These are phyloP conservation scores for Ctenochaetus hawaiiensis DNA, from an alignment of 2,797 vertebrate genomes.

Conservation along the genomic window DNA sequence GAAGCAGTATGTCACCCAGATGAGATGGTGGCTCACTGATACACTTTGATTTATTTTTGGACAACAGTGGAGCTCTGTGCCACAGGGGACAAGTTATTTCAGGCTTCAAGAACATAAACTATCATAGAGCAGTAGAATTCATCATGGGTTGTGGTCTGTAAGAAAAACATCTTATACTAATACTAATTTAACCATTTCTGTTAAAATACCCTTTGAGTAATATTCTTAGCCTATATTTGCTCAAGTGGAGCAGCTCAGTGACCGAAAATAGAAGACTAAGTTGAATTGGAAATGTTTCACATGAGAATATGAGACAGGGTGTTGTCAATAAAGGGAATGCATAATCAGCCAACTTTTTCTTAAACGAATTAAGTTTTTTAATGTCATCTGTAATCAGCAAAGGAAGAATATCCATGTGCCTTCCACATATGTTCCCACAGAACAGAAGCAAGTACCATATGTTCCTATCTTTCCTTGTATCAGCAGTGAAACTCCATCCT, in stretches of 20 bases:
- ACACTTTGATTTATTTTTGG: neutral
- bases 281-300: constrained; percentile 6
- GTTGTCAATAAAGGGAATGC: constrained; percentile 8
- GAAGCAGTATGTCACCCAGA: neutral
- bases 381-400: constrained; percentile 25
- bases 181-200: constrained; percentile 8
- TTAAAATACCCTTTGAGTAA: constrained; percentile 6
- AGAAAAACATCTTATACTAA: neutral
- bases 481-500: constrained; percentile 74
- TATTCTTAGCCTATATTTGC: neutral
- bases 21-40: neutral
- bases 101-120: neutral
- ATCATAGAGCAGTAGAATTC: neutral
- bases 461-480: constrained; percentile 73
- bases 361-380: constrained; percentile 23
- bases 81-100: neutral
- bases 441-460: constrained; percentile 56
- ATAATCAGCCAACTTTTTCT: constrained; percentile 32
- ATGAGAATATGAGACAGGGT: constrained; percentile 1
- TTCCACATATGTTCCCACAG: constrained; percentile 53
- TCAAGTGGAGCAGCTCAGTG: neutral
- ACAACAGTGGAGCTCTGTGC: neutral
- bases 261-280: neutral
- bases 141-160: neutral
- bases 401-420: constrained; percentile 26